phyloP scores from a whole-genome alignment of 2,888 invertebrate genomes.

The Morpho helenor region DNA sequence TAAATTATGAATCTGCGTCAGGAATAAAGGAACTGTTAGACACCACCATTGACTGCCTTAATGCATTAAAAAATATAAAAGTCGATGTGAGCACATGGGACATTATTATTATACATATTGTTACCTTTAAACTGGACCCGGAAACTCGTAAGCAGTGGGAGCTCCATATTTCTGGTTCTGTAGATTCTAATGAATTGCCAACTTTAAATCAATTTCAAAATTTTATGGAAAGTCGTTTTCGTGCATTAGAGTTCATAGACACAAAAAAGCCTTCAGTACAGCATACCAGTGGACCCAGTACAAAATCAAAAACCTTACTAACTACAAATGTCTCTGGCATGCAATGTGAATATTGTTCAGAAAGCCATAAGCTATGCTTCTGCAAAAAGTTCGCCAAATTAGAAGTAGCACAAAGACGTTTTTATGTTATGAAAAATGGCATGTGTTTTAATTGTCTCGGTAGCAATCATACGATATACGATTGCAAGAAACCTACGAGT shows the following conservation, averaged over 20 bases:
- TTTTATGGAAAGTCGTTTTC: constrained; percentile 11
- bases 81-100: constrained; percentile 22
- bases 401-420: constrained; percentile 1
- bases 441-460: constrained; percentile 28
- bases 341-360: constrained; percentile 5
- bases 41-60: too few relatives aligned
- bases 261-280: background rate
- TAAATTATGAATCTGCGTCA: too few relatives aligned
- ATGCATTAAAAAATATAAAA: constrained; percentile 8
- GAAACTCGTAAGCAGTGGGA: too few relatives aligned
- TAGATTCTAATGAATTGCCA: constrained; percentile 27
- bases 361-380: constrained; percentile 10
- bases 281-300: background rate
- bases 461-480: constrained; percentile 11
- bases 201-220: constrained; percentile 11
- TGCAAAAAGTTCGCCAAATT: constrained; percentile 13
- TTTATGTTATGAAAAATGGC: constrained; percentile 13
- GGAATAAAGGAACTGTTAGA: too few relatives aligned
- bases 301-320: background rate
- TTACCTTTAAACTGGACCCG: too few relatives aligned
- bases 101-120: too few relatives aligned
- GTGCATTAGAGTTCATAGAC: constrained; percentile 13
- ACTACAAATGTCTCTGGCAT: background rate
- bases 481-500: constrained; percentile 18
- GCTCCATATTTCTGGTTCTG: constrained; percentile 13